Conservation (phyloP, 2,797 vertebrate genomes). For the Spinus olivaceus region DNA sequence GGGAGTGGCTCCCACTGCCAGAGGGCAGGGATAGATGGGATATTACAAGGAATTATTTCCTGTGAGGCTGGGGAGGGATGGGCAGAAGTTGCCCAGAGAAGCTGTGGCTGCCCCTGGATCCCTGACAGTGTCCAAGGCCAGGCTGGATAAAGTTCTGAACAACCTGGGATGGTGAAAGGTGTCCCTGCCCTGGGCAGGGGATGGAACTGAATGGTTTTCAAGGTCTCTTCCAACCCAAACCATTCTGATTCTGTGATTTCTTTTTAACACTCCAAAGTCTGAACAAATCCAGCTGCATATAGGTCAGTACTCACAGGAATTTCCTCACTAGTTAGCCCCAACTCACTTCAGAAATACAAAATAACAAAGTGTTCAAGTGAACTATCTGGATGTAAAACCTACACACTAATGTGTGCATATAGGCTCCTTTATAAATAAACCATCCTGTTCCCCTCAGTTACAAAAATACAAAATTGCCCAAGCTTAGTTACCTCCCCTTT, state of each 20-base stretch:
- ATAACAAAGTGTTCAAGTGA: background rate
- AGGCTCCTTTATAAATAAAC: background rate
- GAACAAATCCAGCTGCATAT: background rate
- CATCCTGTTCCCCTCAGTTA: background rate
- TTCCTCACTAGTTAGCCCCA: background rate
- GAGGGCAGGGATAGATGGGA: fast-evolving
- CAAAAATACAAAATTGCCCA: background rate
- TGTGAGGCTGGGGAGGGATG: background rate
- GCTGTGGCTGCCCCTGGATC: background rate
- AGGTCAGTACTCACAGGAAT: background rate
- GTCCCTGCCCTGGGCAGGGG: background rate
- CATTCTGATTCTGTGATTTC: background rate
- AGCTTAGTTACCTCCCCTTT: background rate
- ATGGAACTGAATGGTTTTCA: fast-evolving
- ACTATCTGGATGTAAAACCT: background rate
- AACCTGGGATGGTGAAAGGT: fast-evolving
- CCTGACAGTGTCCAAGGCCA: background rate
- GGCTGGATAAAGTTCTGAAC: background rate
- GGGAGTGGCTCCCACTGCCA: fast-evolving
- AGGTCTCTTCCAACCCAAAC: background rate
- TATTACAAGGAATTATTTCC: fast-evolving
- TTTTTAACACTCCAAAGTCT: background rate
- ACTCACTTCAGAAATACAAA: background rate
- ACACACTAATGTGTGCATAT: background rate
- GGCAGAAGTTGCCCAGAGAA: background rate